phyloP scores from a whole-genome alignment of 2,797 vertebrate genomes.

The Acomys russatus region DNA sequence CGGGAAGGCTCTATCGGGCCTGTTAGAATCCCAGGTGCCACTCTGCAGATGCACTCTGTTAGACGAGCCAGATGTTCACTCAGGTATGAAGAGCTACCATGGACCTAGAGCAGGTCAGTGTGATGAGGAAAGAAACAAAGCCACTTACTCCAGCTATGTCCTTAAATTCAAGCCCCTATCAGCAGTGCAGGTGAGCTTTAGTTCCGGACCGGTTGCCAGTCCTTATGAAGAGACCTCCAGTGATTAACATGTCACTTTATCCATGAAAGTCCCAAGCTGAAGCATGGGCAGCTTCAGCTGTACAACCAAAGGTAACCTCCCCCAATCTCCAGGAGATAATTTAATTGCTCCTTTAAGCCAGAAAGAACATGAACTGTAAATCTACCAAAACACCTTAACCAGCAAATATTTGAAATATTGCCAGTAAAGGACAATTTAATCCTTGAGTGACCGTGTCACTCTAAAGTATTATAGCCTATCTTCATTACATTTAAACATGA shows the following conservation, averaged over 20 bases:
- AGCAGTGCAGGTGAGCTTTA: constrained; percentile 77
- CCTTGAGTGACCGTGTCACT: background rate
- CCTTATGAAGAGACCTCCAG: constrained; percentile 79
- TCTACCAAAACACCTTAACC: constrained; percentile 77
- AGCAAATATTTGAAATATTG: constrained; percentile 70
- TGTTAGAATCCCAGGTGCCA: background rate
- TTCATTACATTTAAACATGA: background rate
- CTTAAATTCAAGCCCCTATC: constrained; percentile 74
- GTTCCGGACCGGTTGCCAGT: constrained; percentile 74
- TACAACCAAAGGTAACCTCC: constrained; percentile 76
- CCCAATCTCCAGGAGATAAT: constrained; percentile 79
- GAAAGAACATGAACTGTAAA: constrained; percentile 76
- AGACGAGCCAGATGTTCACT: background rate
- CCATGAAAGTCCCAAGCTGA: constrained; percentile 80
- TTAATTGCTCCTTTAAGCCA: constrained; percentile 78
- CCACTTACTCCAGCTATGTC: constrained; percentile 49
- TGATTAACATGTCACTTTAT: constrained; percentile 85
- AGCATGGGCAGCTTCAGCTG: constrained; percentile 71
- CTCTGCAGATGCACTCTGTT: background rate
- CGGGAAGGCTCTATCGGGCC: background rate
- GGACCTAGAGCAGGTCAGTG: background rate
- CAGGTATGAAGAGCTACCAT: constrained; percentile 22
- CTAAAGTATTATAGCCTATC: background rate
- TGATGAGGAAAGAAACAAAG: background rate
- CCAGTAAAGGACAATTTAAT: constrained; percentile 54